A percentile compares a stretch with the other conserved stretches of the same genome.
Evolutionary conservation across 2,797 vertebrate species (phyloP).

Genomic region (Eupleurogrammus muticus): DNA sequence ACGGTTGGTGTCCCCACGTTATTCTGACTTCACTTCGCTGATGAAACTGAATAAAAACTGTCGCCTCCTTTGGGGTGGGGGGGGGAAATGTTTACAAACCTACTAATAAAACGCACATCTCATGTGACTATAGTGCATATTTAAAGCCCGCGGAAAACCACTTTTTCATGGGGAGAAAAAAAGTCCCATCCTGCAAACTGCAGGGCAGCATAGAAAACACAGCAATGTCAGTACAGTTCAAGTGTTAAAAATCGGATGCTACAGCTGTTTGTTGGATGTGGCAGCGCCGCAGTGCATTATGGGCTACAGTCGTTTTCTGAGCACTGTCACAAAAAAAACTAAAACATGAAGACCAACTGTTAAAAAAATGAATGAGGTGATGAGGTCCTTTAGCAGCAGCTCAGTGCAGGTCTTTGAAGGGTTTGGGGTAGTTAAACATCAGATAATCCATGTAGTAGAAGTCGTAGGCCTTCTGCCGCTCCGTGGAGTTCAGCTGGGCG

Average conservation of each 20-base stretch:
- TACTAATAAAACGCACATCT: background rate
- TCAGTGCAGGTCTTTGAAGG: constrained; percentile 91
- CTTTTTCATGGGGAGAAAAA: background rate
- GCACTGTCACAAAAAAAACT: background rate
- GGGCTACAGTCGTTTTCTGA: background rate
- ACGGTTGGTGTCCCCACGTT: background rate
- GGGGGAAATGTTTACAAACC: background rate
- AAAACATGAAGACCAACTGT: background rate
- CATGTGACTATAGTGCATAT: background rate
- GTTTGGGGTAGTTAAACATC: constrained; percentile 96
- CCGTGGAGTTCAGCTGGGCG: constrained; percentile 87
- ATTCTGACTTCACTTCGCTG: too few species aligned
- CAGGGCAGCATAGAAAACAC: background rate
- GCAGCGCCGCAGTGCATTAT: background rate
- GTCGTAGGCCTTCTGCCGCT: constrained; percentile 91
- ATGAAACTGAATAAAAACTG: background rate
- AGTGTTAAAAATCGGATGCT: background rate
- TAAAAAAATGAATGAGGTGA: too few species aligned
- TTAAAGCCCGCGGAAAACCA: background rate
- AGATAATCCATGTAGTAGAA: constrained; percentile 96
- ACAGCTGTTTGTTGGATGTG: background rate
- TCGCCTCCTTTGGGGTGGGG: background rate
- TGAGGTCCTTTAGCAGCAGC: background rate
- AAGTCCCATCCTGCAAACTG: too few species aligned
- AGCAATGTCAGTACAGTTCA: background rate